phyloP scores from a whole-genome alignment of 2,888 invertebrate genomes.

The Drosophila cognata region DNA sequence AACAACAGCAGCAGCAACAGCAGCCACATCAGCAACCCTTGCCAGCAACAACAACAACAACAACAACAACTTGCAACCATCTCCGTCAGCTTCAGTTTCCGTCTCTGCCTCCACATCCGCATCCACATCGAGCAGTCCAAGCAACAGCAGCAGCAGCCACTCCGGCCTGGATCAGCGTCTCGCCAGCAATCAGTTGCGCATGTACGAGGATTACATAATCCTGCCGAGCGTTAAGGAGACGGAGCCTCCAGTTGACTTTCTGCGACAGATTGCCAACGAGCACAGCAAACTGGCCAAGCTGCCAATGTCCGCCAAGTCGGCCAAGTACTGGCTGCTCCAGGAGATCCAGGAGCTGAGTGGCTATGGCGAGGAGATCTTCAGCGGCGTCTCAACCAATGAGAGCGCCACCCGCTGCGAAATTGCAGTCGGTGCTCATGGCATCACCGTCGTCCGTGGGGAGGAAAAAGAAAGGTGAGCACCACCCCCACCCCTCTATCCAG shows the following conservation, averaged over 20 bases:
- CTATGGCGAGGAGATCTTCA: slow-evolving; percentile 92
- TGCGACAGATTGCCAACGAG: slow-evolving; percentile 83
- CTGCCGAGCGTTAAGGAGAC: slow-evolving; percentile 51
- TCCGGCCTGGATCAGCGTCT: slow-evolving; percentile 65
- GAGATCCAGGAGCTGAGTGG: slow-evolving; percentile 92
- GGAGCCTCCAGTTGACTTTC: slow-evolving; percentile 81
- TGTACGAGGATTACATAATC: slow-evolving; percentile 83
- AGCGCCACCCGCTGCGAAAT: slow-evolving; percentile 86
- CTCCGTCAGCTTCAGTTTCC: slow-evolving; percentile 53
- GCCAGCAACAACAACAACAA: slow-evolving; percentile 16
- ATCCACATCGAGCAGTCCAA: slow-evolving; percentile 54
- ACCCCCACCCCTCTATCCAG: too few species aligned
- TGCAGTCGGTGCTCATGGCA: slow-evolving; percentile 93
- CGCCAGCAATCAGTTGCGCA: slow-evolving; percentile 76
- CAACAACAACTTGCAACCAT: slow-evolving; percentile 41
- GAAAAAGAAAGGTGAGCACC: slow-evolving; percentile 86
- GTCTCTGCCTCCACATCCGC: slow-evolving; percentile 39
- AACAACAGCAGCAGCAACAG: neutral
- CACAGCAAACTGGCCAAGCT: slow-evolving; percentile 85
- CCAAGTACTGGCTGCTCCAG: slow-evolving; percentile 93
- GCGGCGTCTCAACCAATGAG: slow-evolving; percentile 87
- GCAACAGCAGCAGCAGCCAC: slow-evolving; percentile 64
- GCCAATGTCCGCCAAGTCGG: slow-evolving; percentile 90
- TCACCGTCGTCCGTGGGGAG: slow-evolving; percentile 90
- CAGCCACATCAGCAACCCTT: slow-evolving; percentile 15